A percentile compares a stretch with the other conserved stretches of the same genome.
phyloP scores from a whole-genome alignment of 2,797 vertebrate species.

The Oreonectes daqikongensis region DNA sequence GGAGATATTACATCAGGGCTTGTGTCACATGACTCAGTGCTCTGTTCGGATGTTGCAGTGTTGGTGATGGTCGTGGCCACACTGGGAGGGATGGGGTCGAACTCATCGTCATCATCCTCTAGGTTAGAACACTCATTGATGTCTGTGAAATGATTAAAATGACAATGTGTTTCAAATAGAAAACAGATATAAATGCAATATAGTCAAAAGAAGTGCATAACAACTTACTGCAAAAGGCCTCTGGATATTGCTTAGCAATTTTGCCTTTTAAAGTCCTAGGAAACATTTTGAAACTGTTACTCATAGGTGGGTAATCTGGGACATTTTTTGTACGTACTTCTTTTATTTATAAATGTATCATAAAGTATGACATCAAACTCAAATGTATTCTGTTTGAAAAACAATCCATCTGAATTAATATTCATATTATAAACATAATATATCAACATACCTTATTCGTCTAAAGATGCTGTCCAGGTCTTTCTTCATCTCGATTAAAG shows the following conservation, averaged over 20 bases:
- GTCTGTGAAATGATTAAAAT: conserved; percentile 67
- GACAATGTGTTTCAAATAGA: not conserved
- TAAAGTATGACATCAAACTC: no score
- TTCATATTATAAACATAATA: no score
- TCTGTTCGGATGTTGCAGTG: conserved; percentile 90
- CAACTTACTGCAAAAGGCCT: conserved; percentile 94
- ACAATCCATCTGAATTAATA: not conserved
- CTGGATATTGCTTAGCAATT: conserved; percentile 92
- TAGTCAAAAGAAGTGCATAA: conserved; percentile 20
- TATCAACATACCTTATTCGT: conserved; percentile 92
- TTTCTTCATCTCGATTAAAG: conserved; percentile 94
- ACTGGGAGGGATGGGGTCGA: conserved; percentile 83
- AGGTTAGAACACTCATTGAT: conserved; percentile 85
- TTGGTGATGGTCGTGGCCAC: conserved; percentile 82
- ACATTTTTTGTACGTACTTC: no score
- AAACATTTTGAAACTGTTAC: conserved; percentile 4
- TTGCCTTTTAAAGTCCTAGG: conserved; percentile 91
- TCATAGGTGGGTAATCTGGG: not conserved
- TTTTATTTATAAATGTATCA: no score
- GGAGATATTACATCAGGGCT: conserved; percentile 92
- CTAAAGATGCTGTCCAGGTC: conserved; percentile 95
- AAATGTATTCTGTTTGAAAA: no score
- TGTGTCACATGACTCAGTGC: conserved; percentile 92
- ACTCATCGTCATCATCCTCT: conserved; percentile 88
- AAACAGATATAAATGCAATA: not conserved